These are phyloP conservation scores for Otocyon megalotis DNA, from an alignment of 2,113 vertebrate genomes.

Conservation along the genomic window DNA sequence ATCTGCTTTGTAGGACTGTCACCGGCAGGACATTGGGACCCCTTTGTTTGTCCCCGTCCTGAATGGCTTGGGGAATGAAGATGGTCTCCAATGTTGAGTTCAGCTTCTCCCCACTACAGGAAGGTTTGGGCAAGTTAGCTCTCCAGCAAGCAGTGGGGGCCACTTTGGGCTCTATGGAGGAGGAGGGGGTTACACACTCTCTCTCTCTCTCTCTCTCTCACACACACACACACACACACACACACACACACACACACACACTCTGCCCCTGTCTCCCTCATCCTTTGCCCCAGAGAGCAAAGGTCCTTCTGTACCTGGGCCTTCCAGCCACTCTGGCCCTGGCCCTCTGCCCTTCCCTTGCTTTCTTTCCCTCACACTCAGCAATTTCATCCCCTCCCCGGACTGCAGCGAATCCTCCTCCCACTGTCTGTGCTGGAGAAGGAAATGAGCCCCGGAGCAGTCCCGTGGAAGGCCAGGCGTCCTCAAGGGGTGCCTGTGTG, in stretches of 20 bases:
- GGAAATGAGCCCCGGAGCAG: conserved; percentile 4
- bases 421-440: conserved; percentile 17
- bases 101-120: not conserved
- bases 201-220: not conserved
- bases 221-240: not conserved
- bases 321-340: not conserved
- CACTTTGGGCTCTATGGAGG: not conserved
- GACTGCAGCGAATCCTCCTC: not conserved
- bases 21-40: not conserved
- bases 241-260: not conserved
- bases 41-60: not conserved
- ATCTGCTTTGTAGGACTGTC: not conserved
- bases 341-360: not conserved
- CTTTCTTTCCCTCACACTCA: not conserved
- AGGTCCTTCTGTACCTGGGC: not conserved
- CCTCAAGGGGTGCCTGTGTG: not conserved
- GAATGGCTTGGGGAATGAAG: not conserved
- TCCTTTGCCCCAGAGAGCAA: not conserved
- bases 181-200: not conserved
- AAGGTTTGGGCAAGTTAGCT: not conserved
- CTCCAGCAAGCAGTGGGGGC: not conserved
- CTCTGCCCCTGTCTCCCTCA: not conserved
- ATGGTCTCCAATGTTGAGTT: not conserved
- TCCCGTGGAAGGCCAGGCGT: not conserved
- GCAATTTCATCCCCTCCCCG: not conserved